phyloP scores from a whole-genome alignment of 2,888 invertebrate genomes.

The Drosophila seclusa region DNA sequence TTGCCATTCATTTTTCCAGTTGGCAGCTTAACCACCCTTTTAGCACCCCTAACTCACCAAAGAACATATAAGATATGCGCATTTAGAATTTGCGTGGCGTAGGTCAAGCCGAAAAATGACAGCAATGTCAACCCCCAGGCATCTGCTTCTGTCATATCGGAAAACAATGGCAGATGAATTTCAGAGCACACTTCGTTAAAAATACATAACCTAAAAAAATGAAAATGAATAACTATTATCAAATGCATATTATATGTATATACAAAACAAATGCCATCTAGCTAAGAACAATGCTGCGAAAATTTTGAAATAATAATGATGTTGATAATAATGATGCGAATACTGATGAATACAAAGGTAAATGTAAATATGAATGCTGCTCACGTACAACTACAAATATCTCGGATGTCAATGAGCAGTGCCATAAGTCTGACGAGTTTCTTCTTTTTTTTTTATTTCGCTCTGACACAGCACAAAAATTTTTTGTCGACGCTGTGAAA shows the following conservation, averaged over 20 bases:
- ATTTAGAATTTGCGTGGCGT: constrained; percentile 66
- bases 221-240: constrained; percentile 20
- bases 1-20: constrained; percentile 29
- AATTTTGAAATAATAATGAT: constrained; percentile 21
- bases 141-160: constrained; percentile 7
- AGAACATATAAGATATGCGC: constrained; percentile 57
- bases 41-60: not conserved
- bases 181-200: constrained; percentile 16
- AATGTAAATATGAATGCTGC: constrained; percentile 39
- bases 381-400: constrained; percentile 44
- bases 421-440: constrained; percentile 58
- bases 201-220: constrained; percentile 1
- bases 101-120: constrained; percentile 64
- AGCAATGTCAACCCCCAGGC: constrained; percentile 6
- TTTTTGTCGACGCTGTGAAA: constrained; percentile 18
- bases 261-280: constrained; percentile 1
- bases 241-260: constrained; percentile 29
- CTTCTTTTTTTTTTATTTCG: constrained; percentile 15
- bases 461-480: constrained; percentile 36
- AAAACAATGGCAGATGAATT: constrained; percentile 16
- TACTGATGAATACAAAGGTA: constrained; percentile 9
- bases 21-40: constrained; percentile 1
- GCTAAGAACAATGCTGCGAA: constrained; percentile 33
- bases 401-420: constrained; percentile 45
- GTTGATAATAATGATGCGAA: constrained; percentile 20